Evolutionary conservation across 1,140 invertebrate genomes (phyloP).

Genomic region (Chionoecetes opilio): DNA sequence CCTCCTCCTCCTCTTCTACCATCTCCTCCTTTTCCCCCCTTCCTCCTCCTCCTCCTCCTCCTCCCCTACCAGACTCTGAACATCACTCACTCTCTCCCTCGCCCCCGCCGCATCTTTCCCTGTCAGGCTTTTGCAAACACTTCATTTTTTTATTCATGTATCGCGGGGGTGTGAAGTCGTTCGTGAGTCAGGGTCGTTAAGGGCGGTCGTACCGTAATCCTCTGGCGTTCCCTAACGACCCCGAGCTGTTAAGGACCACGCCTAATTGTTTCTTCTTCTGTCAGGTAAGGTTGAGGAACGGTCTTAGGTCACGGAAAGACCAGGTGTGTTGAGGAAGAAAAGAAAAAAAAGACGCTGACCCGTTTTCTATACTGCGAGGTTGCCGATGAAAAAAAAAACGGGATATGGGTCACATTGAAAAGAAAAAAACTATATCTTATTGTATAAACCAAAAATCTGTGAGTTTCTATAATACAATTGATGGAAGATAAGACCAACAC

Average conservation of each 20-base stretch:
- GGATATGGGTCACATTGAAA: too few species aligned
- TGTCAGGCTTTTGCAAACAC: slow-evolving; percentile 12
- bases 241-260: slow-evolving; percentile 13
- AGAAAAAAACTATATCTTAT: too few species aligned
- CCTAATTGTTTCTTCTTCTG: slow-evolving; percentile 52
- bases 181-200: slow-evolving; percentile 1
- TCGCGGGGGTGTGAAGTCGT: slow-evolving; percentile 20
- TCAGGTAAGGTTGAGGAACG: neutral
- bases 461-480: too few species aligned
- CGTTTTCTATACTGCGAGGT: too few species aligned
- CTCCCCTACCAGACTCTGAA: too few species aligned
- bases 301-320: neutral
- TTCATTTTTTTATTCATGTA: slow-evolving; percentile 36
- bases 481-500: neutral
- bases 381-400: too few species aligned
- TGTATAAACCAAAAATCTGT: too few species aligned
- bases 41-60: neutral
- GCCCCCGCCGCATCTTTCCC: neutral
- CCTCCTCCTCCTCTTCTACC: neutral
- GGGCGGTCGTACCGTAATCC: slow-evolving; percentile 4
- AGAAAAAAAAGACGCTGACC: too few species aligned
- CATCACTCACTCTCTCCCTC: neutral
- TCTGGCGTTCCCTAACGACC: slow-evolving; percentile 21
- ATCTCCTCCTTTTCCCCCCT: neutral
- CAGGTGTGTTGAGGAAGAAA: neutral